Conservation (phyloP, 2,888 invertebrate species). For the Tetheella fluctuosa region DNA sequence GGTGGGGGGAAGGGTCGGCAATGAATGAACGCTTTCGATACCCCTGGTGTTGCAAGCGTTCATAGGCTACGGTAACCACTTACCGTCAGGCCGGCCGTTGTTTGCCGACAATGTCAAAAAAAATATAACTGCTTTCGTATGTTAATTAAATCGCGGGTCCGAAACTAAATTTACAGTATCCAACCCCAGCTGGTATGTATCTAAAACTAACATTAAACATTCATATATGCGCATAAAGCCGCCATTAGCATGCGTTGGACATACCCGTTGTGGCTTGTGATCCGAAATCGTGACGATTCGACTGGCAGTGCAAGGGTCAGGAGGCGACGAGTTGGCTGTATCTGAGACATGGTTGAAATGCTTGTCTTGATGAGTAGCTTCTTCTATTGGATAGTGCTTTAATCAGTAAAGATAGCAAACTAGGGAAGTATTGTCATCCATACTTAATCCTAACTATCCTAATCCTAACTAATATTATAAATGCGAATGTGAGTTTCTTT, state of each 20-base stretch:
- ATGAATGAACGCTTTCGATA: too few species aligned
- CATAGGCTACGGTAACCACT: too few species aligned
- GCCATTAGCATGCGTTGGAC: constrained; percentile 69
- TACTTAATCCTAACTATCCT: too few species aligned
- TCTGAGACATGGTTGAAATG: not conserved
- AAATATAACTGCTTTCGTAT: too few species aligned
- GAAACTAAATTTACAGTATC: constrained; percentile 1
- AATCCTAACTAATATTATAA: too few species aligned
- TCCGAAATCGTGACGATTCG: constrained; percentile 72
- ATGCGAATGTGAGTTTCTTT: too few species aligned
- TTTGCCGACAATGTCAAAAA: too few species aligned
- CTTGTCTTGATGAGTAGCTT: not conserved
- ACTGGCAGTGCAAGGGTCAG: constrained; percentile 40
- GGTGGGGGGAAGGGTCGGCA: too few species aligned
- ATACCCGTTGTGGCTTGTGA: constrained; percentile 72
- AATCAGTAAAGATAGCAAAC: not conserved
- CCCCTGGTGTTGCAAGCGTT: too few species aligned
- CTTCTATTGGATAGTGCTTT: not conserved
- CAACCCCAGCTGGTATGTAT: constrained; percentile 44
- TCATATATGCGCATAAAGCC: constrained; percentile 70
- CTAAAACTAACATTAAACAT: constrained; percentile 57
- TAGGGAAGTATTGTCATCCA: too few species aligned
- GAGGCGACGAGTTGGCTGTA: not conserved
- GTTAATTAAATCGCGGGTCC: not conserved
- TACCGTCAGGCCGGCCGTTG: too few species aligned